Evolutionary conservation across 2,888 invertebrate genomes (phyloP).

Genomic region (Gymnocheta viridis): DNA sequence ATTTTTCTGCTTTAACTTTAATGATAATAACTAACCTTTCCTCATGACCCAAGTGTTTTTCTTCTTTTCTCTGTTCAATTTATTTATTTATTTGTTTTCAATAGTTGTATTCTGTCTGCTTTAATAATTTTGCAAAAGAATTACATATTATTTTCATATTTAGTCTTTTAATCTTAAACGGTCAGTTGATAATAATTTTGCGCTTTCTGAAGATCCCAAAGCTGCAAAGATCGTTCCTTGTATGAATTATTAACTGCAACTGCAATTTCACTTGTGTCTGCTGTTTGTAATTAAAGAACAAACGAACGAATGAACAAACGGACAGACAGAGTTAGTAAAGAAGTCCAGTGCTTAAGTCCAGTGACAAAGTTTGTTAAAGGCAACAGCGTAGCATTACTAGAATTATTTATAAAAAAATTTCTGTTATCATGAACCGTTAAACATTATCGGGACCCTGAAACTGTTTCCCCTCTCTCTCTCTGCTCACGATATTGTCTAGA

Average conservation of each 20-base stretch:
- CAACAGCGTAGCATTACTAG: not conserved
- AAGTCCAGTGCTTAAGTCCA: conserved; percentile 3
- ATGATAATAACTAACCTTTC: conserved; percentile 53
- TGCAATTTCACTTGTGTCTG: conserved; percentile 36
- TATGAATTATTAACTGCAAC: conserved; percentile 35
- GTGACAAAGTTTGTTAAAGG: conserved; percentile 14
- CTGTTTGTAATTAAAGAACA: not conserved
- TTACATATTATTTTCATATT: not conserved
- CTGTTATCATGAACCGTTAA: conserved; percentile 75
- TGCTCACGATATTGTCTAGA: not conserved
- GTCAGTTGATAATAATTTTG: conserved; percentile 66
- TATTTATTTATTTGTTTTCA: conserved; percentile 53
- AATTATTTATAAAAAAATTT: conserved; percentile 38
- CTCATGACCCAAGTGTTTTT: conserved; percentile 25
- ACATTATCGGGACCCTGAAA: conserved; percentile 75
- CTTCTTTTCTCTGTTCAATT: conserved; percentile 1
- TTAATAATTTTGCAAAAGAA: not conserved
- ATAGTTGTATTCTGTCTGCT: conserved; percentile 35
- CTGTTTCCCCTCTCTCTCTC: conserved; percentile 25
- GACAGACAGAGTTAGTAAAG: no score
- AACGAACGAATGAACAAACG: no score
- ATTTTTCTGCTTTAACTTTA: conserved; percentile 17
- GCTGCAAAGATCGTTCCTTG: conserved; percentile 32
- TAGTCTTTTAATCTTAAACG: conserved; percentile 57
- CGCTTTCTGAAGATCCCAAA: conserved; percentile 65